phyloP scores from a whole-genome alignment of 37 sponge, comb jelly and placozoan species.

The Corticium candelabrum region DNA sequence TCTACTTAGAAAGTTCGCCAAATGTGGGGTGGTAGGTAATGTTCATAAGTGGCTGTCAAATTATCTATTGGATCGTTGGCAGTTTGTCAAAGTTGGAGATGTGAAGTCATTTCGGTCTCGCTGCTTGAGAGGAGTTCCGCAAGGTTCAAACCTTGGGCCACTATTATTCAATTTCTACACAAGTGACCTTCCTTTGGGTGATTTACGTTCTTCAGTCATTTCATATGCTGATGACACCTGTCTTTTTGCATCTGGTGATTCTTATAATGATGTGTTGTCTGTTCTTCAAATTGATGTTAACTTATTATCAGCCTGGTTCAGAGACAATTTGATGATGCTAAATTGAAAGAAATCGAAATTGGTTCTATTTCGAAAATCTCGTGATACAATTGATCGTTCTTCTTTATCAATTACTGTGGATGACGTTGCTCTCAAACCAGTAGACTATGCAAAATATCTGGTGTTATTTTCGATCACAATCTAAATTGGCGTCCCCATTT shows the following conservation, averaged over 20 bases:
- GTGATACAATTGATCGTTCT: background rate
- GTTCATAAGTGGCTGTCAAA: background rate
- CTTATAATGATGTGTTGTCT: background rate
- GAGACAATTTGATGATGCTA: constrained; percentile 1
- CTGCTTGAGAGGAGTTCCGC: background rate
- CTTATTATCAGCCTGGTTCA: background rate
- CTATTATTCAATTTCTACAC: background rate
- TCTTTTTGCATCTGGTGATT: background rate
- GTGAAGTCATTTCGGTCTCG: background rate
- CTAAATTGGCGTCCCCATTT: no score
- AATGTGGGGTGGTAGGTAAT: constrained; percentile 7
- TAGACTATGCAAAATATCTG: background rate
- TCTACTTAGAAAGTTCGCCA: background rate
- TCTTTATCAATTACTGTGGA: background rate
- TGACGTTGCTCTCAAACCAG: background rate
- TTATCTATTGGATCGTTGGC: background rate
- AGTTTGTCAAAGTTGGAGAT: background rate
- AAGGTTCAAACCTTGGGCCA: constrained; percentile 7
- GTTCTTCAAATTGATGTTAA: background rate
- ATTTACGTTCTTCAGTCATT: background rate
- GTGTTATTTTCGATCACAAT: no score
- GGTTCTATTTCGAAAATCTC: background rate
- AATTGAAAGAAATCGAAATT: background rate
- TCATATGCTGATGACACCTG: background rate
- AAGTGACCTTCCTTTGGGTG: background rate